These are phyloP conservation scores for Merodon equestris DNA, from an alignment of 2,888 invertebrate genomes.

Conservation along the genomic window DNA sequence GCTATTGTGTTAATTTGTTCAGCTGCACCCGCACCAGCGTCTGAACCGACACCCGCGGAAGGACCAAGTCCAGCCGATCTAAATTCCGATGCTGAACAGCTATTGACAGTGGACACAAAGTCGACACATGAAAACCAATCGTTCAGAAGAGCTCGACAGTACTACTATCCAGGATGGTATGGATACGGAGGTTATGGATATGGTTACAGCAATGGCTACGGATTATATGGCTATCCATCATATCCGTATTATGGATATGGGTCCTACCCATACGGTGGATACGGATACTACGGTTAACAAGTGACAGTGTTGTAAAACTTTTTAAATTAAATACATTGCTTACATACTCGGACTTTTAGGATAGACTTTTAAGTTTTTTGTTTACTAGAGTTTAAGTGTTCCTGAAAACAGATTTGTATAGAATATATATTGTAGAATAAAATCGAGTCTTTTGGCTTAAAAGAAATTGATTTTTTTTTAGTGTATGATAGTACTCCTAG, in stretches of 20 bases:
- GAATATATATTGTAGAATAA: no score
- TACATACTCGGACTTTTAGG: not conserved
- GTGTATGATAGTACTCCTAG: no score
- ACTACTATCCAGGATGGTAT: constrained; percentile 39
- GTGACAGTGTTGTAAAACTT: not conserved
- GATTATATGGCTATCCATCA: constrained; percentile 8
- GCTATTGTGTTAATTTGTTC: constrained; percentile 35
- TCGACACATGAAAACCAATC: constrained; percentile 45
- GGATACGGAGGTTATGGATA: constrained; percentile 42
- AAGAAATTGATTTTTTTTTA: no score
- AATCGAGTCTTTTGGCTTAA: no score
- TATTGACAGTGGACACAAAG: constrained; percentile 44
- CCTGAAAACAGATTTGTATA: no score
- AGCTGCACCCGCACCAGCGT: constrained; percentile 45
- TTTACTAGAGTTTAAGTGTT: no score
- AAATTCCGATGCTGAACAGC: constrained; percentile 23
- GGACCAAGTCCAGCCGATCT: no score
- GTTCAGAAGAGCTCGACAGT: constrained; percentile 39
- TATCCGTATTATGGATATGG: constrained; percentile 32
- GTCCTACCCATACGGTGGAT: constrained; percentile 2
- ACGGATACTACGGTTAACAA: not conserved
- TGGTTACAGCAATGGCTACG: constrained; percentile 31
- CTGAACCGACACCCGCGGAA: constrained; percentile 9
- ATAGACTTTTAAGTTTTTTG: no score
- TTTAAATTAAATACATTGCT: not conserved